Conservation (phyloP, 1,140 invertebrate genomes). For the Diorhabda carinulata region DNA sequence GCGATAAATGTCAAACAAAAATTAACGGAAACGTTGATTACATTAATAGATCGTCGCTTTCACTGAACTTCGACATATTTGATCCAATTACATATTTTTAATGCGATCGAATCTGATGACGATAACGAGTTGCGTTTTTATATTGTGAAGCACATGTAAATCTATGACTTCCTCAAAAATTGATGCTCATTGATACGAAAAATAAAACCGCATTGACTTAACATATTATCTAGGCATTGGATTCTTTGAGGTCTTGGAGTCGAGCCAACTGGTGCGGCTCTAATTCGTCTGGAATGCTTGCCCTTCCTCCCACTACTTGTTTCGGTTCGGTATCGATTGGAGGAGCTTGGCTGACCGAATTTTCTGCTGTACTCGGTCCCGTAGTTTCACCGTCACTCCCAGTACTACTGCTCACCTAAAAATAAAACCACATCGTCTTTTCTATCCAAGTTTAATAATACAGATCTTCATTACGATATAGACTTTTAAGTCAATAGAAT, state of each 20-base stretch:
- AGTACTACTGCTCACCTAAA: constrained; percentile 54
- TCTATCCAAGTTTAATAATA: no score
- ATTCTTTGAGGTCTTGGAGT: constrained; percentile 81
- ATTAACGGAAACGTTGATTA: no score
- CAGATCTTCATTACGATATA: no score
- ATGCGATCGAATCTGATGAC: background rate
- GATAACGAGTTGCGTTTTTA: constrained; percentile 12
- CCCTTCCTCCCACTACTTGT: constrained; percentile 65
- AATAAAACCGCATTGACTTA: background rate
- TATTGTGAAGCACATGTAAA: constrained; percentile 12
- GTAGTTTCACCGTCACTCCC: constrained; percentile 58
- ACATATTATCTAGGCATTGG: constrained; percentile 66
- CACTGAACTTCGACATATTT: no score
- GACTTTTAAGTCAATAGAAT: no score
- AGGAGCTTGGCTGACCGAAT: constrained; percentile 51
- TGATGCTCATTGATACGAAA: no score
- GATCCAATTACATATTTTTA: no score
- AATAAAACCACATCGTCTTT: background rate
- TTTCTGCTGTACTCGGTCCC: constrained; percentile 59
- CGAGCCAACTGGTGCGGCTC: constrained; percentile 79
- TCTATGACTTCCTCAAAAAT: constrained; percentile 15
- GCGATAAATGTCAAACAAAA: no score
- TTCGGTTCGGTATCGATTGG: constrained; percentile 45
- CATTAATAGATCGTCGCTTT: no score
- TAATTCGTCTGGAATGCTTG: constrained; percentile 79